Evolutionary conservation across 2,113 vertebrate species (phyloP).

Genomic region (Engystomops pustulosus): DNA sequence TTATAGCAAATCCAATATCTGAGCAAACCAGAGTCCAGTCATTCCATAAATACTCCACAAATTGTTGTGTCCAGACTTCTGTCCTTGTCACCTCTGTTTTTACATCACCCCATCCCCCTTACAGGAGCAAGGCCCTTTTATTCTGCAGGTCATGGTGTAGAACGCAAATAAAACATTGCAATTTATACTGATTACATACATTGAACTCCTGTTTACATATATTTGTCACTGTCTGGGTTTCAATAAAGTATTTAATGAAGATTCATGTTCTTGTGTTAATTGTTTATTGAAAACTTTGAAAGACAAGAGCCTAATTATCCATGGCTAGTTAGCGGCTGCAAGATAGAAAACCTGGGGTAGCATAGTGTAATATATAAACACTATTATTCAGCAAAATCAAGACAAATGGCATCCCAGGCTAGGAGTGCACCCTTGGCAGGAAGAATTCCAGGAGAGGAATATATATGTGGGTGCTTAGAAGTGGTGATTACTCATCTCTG

Average conservation of each 20-base stretch:
- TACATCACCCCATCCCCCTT: not conserved
- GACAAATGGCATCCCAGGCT: conserved; percentile 33
- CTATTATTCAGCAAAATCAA: conserved; percentile 44
- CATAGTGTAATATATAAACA: not conserved
- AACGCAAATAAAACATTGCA: conserved; percentile 52
- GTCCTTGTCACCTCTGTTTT: not conserved
- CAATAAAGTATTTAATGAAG: conserved; percentile 59
- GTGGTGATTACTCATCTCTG: conserved; percentile 25
- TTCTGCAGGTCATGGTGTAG: conserved; percentile 40
- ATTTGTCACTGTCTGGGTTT: conserved; percentile 58
- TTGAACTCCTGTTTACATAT: conserved; percentile 56
- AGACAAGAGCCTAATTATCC: conserved; percentile 59
- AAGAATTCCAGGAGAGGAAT: not conserved
- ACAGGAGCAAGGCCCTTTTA: not conserved
- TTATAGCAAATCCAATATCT: not conserved
- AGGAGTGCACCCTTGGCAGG: not conserved
- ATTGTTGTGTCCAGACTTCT: not conserved
- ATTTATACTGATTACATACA: conserved; percentile 60
- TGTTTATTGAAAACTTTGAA: conserved; percentile 59
- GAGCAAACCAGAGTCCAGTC: not conserved
- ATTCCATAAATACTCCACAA: not conserved
- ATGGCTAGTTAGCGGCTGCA: conserved; percentile 36
- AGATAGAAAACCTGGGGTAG: not conserved
- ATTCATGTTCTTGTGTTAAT: conserved; percentile 56
- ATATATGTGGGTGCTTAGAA: not conserved